Conservation (phyloP, 2,113 vertebrate species). For the Mohoua ochrocephala region DNA sequence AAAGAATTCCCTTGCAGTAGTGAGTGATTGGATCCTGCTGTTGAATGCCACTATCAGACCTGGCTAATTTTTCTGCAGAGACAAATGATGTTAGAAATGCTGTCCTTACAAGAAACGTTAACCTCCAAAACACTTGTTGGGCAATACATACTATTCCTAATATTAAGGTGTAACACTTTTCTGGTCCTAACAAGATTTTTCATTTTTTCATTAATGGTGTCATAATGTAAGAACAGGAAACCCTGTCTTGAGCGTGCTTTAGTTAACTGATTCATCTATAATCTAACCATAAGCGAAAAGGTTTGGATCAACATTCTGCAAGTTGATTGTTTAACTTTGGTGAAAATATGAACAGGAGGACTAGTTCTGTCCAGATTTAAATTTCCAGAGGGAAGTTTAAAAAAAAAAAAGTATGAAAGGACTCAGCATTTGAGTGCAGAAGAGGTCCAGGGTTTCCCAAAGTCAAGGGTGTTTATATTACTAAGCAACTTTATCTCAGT, state of each 20-base stretch:
- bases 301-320: neutral
- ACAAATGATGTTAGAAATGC: neutral
- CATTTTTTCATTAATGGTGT: neutral
- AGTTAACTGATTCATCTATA: neutral
- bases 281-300: neutral
- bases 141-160: neutral
- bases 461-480: neutral
- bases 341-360: neutral
- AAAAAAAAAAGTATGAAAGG: neutral
- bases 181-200: neutral
- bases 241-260: neutral
- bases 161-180: neutral
- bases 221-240: neutral
- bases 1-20: neutral
- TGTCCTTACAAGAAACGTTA: neutral
- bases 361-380: neutral
- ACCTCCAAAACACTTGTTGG: neutral
- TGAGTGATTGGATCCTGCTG: neutral
- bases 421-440: neutral
- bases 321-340: neutral
- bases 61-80: neutral
- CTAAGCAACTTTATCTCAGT: neutral
- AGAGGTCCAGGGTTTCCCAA: neutral
- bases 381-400: neutral
- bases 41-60: neutral